A percentile compares a stretch with the other conserved stretches of the same genome.
These are phyloP conservation scores for Hofmannophila pseudospretella DNA, from an alignment of 2,888 invertebrate species.

Conservation along the genomic window DNA sequence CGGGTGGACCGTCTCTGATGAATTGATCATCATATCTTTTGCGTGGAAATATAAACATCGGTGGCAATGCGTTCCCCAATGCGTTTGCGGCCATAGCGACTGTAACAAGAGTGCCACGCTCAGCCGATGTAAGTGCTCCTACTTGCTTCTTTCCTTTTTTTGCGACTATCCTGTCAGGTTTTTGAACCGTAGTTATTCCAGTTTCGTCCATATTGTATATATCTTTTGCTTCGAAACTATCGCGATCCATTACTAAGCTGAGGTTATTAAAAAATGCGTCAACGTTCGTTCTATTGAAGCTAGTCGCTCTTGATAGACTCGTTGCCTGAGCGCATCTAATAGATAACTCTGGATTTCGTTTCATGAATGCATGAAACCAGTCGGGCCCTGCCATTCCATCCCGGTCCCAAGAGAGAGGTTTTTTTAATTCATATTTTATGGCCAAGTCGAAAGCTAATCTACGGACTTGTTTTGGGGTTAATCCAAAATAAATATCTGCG, in stretches of 20 bases:
- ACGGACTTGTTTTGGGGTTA: constrained; percentile 9
- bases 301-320: constrained; percentile 14
- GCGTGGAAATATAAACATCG: constrained; percentile 28
- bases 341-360: constrained; percentile 12
- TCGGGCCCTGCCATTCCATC: constrained; percentile 13
- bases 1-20: constrained; percentile 21
- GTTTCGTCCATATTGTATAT: constrained; percentile 20
- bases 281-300: constrained; percentile 14
- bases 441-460: constrained; percentile 11
- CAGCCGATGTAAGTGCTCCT: constrained; percentile 34
- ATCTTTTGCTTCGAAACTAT: constrained; percentile 13
- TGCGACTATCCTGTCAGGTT: constrained; percentile 19
- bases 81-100: constrained; percentile 32
- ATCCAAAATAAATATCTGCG: not conserved
- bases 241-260: constrained; percentile 12
- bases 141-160: constrained; percentile 24
- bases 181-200: constrained; percentile 23
- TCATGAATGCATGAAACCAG: constrained; percentile 1
- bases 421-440: constrained; percentile 9
- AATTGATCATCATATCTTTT: constrained; percentile 22
- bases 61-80: constrained; percentile 27
- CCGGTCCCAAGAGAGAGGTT: constrained; percentile 8
- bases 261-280: constrained; percentile 15
- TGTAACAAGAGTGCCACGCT: constrained; percentile 35
- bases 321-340: constrained; percentile 14